These are phyloP conservation scores for Formicarius rufipectus DNA, from an alignment of 2,113 vertebrate species.

Conservation along the genomic window DNA sequence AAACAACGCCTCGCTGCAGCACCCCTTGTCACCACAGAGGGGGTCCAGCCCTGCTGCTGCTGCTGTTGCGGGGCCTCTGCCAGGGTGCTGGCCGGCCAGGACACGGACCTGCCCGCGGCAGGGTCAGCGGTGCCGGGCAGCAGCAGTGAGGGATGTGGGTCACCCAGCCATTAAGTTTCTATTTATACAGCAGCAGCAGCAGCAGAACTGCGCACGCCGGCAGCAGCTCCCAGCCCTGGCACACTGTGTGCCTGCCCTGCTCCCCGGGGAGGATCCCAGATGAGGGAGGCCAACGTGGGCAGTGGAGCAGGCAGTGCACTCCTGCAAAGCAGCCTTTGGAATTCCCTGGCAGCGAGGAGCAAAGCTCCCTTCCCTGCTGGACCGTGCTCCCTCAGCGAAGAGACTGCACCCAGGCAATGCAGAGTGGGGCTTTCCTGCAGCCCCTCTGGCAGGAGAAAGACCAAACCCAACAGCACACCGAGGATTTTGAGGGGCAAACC, in stretches of 20 bases:
- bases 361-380: not conserved
- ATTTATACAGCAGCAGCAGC: slow-evolving; percentile 13
- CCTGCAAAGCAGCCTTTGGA: not conserved
- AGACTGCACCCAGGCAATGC: accelerated
- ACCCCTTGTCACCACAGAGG: accelerated
- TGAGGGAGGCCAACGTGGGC: not conserved
- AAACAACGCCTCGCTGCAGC: accelerated
- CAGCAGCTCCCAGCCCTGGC: not conserved
- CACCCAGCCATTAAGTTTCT: slow-evolving; percentile 49
- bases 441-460: not conserved
- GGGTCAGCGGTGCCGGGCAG: not conserved
- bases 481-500: not conserved
- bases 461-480: not conserved
- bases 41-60: not conserved
- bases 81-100: accelerated
- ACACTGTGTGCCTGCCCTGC: not conserved
- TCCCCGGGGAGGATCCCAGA: not conserved
- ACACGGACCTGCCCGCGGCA: not conserved
- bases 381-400: not conserved
- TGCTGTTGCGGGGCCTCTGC: not conserved
- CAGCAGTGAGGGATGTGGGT: slow-evolving; percentile 36
- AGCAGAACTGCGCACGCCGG: not conserved
- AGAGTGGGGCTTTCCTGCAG: not conserved
- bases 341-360: not conserved
- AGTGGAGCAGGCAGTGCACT: not conserved